Conservation (phyloP, 2,797 vertebrate genomes). For the Benthosema pterotum region DNA sequence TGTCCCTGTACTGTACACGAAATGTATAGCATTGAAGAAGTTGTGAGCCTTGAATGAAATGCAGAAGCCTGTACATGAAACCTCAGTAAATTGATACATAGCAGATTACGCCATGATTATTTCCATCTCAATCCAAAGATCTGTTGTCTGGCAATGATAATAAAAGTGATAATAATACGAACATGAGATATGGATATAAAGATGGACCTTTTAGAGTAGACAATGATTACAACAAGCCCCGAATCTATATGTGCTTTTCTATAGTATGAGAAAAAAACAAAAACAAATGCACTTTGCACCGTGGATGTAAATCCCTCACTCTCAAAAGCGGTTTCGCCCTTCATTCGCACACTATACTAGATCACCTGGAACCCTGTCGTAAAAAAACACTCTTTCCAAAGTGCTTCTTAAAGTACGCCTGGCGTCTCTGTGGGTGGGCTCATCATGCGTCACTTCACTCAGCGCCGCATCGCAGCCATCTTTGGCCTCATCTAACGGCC, state of each 20-base stretch:
- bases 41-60: too few species aligned
- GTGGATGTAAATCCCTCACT: neutral
- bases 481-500: conserved; percentile 8
- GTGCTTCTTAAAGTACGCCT: neutral
- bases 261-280: neutral
- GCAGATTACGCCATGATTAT: conserved; percentile 26
- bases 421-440: neutral
- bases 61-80: too few species aligned
- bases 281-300: neutral
- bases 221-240: neutral
- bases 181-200: conserved; percentile 1
- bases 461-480: neutral
- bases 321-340: neutral
- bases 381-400: neutral
- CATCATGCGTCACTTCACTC: too few species aligned
- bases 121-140: neutral
- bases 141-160: too few species aligned
- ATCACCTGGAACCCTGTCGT: conserved; percentile 1
- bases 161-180: too few species aligned
- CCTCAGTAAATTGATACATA: too few species aligned
- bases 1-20: too few species aligned
- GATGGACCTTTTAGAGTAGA: conserved; percentile 9
- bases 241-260: neutral
- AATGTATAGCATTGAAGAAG: too few species aligned
- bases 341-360: neutral